Evolutionary conservation across 2,113 vertebrate genomes (phyloP).

Genomic region (Scophthalmus maximus): DNA sequence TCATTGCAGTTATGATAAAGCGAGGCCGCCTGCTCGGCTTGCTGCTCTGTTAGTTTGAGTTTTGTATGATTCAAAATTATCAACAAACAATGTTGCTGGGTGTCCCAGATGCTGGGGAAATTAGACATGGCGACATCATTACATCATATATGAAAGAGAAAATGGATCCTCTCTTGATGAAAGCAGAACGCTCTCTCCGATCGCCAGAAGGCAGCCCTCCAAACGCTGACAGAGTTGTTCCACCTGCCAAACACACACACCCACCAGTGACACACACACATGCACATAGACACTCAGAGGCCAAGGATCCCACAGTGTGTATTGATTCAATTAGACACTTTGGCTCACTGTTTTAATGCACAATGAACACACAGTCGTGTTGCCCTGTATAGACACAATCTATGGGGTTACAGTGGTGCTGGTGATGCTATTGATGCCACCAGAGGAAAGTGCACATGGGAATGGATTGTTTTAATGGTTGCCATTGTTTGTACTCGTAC

Average conservation of each 20-base stretch:
- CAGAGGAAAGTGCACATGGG: conserved; percentile 16
- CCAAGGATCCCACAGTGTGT: conserved; percentile 17
- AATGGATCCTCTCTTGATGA: conserved; percentile 20
- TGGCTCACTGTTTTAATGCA: conserved; percentile 28
- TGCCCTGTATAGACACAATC: conserved; percentile 17
- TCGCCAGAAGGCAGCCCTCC: conserved; percentile 37
- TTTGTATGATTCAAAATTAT: background rate
- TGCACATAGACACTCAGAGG: conserved; percentile 4
- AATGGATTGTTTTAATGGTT: conserved; percentile 31
- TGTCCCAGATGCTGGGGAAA: conserved; percentile 4
- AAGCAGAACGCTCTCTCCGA: conserved; percentile 49
- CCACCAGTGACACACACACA: conserved; percentile 10
- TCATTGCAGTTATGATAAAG: conserved; percentile 11
- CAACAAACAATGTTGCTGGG: background rate
- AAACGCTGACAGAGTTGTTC: conserved; percentile 45
- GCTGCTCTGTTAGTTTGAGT: background rate
- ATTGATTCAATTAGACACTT: conserved; percentile 65
- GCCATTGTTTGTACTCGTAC: conserved; percentile 8
- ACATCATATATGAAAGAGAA: conserved; percentile 4
- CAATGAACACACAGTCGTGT: conserved; percentile 7
- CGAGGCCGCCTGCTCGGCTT: conserved; percentile 14
- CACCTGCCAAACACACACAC: conserved; percentile 51
- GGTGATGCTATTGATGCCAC: conserved; percentile 12
- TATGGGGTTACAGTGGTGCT: conserved; percentile 9
- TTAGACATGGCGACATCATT: conserved; percentile 6